These are phyloP conservation scores for Phrynocephalus versicolor DNA, from an alignment of 2,113 vertebrate species.

Conservation along the genomic window DNA sequence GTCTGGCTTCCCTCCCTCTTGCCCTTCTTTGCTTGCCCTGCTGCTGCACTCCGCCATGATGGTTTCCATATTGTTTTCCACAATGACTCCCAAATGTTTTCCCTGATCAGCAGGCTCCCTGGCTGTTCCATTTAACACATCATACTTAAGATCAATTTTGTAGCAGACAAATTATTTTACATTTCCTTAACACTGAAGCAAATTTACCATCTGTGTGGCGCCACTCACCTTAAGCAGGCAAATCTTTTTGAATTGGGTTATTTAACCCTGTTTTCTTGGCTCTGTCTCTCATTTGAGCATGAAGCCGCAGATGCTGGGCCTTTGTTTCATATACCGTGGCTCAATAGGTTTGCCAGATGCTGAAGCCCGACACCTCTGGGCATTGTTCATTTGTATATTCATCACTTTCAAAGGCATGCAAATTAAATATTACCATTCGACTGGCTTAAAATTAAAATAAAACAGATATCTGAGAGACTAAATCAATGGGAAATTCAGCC, in stretches of 20 bases:
- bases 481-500: neutral
- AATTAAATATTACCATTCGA: neutral
- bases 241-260: slow-evolving; percentile 27
- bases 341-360: slow-evolving; percentile 34
- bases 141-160: slow-evolving; percentile 53
- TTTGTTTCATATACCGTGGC: neutral
- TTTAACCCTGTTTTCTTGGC: slow-evolving; percentile 19
- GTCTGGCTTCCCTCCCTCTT: neutral
- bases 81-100: slow-evolving; percentile 66
- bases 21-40: slow-evolving; percentile 35
- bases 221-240: slow-evolving; percentile 38
- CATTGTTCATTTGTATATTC: slow-evolving; percentile 21
- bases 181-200: slow-evolving; percentile 46
- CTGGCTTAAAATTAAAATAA: neutral
- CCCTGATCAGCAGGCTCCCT: slow-evolving; percentile 50
- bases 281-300: slow-evolving; percentile 5
- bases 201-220: slow-evolving; percentile 62
- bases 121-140: slow-evolving; percentile 66
- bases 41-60: slow-evolving; percentile 24
- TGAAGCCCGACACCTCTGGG: neutral
- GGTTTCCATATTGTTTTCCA: slow-evolving; percentile 66
- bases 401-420: slow-evolving; percentile 4
- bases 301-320: neutral
- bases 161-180: slow-evolving; percentile 52
- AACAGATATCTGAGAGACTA: neutral